phyloP scores from a whole-genome alignment of 2,797 vertebrate genomes.

The Sitta carolinensis region DNA sequence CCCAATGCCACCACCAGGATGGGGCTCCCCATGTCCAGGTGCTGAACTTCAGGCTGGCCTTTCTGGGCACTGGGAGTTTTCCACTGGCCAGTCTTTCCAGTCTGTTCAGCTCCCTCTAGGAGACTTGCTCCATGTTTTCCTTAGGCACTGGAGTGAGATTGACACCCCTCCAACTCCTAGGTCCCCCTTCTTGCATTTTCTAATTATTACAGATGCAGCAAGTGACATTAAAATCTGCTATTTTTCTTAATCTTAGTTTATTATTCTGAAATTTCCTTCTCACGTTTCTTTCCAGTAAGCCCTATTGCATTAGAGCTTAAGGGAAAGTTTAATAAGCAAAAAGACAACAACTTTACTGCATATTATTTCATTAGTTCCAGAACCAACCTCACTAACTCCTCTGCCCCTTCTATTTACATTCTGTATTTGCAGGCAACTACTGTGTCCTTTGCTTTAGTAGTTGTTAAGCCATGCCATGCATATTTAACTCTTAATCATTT shows the following conservation, averaged over 20 bases:
- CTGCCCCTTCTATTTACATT: constrained; percentile 42
- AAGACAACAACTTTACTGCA: constrained; percentile 45
- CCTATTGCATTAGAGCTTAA: neutral
- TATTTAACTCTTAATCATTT: constrained; percentile 68
- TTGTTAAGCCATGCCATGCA: constrained; percentile 48
- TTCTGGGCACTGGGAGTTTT: neutral
- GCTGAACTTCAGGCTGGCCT: neutral
- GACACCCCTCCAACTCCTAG: neutral
- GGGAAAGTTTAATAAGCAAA: constrained; percentile 45
- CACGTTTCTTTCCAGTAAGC: neutral
- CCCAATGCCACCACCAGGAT: neutral
- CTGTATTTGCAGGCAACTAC: constrained; percentile 40
- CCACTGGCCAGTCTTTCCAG: neutral
- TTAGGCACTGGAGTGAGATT: neutral
- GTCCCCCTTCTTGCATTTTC: neutral
- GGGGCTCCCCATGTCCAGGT: neutral
- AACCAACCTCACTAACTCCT: constrained; percentile 39
- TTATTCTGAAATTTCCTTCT: neutral
- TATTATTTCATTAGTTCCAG: constrained; percentile 51
- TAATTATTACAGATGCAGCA: neutral
- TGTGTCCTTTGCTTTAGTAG: constrained; percentile 49
- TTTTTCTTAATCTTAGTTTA: neutral
- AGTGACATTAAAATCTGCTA: neutral
- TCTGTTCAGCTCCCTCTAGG: too few species aligned
- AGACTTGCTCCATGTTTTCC: neutral